These are phyloP conservation scores for Drosophila lacertosa DNA, from an alignment of 1,140 invertebrate genomes.

Conservation along the genomic window DNA sequence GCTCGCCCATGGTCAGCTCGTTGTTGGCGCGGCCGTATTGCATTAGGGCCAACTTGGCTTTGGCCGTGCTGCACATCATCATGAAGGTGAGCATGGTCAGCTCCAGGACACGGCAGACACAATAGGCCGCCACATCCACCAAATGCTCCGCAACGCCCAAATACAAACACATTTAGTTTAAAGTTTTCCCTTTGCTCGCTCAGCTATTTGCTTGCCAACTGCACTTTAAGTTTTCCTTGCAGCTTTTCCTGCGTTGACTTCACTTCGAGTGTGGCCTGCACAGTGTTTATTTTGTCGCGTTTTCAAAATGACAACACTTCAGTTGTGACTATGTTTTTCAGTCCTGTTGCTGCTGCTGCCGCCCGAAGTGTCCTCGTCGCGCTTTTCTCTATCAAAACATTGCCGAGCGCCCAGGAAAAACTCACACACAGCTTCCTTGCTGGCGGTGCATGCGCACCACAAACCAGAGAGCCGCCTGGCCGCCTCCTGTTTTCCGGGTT, in stretches of 20 bases:
- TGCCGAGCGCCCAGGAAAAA: slow-evolving; percentile 7
- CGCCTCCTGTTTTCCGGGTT: too few species aligned
- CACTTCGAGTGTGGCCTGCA: slow-evolving; percentile 5
- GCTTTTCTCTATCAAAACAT: slow-evolving; percentile 29
- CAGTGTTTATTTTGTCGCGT: slow-evolving; percentile 29
- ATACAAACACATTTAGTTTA: slow-evolving; percentile 70
- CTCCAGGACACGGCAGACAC: slow-evolving; percentile 73
- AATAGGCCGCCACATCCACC: slow-evolving; percentile 71
- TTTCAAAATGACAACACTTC: slow-evolving; percentile 21
- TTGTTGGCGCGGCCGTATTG: slow-evolving; percentile 18
- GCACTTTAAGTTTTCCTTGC: neutral
- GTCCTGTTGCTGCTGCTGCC: slow-evolving; percentile 38
- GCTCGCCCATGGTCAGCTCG: slow-evolving; percentile 16
- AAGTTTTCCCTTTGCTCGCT: too few species aligned
- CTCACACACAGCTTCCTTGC: neutral
- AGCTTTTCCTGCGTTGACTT: neutral
- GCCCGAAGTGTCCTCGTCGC: slow-evolving; percentile 21
- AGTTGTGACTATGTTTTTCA: slow-evolving; percentile 15
- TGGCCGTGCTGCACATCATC: slow-evolving; percentile 67
- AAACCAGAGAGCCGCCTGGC: too few species aligned
- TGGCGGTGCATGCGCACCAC: slow-evolving; percentile 26
- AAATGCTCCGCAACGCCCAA: slow-evolving; percentile 71
- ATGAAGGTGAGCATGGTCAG: slow-evolving; percentile 65
- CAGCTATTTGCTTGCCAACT: neutral
- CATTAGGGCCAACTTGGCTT: slow-evolving; percentile 46